These are phyloP conservation scores for Mormyrus hasselquistii DNA, from an alignment of 2,797 vertebrate genomes.

Conservation along the genomic window DNA sequence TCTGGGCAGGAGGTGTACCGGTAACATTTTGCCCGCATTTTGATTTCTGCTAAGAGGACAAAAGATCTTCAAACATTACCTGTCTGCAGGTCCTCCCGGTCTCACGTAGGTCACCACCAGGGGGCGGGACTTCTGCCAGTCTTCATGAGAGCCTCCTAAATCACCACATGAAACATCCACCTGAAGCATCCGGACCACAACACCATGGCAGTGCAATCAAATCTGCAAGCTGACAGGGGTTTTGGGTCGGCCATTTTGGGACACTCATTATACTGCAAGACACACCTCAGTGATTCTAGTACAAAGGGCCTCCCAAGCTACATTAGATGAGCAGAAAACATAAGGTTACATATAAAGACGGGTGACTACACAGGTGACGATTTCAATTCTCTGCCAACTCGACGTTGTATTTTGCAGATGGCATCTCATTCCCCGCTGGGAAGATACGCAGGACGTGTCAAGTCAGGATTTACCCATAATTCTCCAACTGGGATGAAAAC, in stretches of 20 bases:
- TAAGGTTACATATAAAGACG: neutral
- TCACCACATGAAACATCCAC: constrained; percentile 1
- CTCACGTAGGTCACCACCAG: constrained; percentile 84
- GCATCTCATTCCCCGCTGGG: neutral
- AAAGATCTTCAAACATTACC: constrained; percentile 56
- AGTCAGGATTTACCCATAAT: neutral
- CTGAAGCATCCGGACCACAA: neutral
- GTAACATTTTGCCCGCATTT: neutral
- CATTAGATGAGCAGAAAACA: neutral
- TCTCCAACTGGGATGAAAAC: neutral
- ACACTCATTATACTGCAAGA: neutral
- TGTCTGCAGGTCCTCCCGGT: constrained; percentile 89
- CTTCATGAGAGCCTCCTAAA: constrained; percentile 91
- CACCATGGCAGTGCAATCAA: neutral
- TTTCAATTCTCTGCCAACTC: neutral
- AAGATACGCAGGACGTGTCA: neutral
- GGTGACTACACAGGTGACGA: neutral
- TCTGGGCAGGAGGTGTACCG: neutral
- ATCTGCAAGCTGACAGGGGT: neutral
- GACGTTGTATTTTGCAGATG: neutral
- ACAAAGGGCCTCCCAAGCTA: neutral
- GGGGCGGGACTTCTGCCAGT: constrained; percentile 86
- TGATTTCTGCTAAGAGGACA: neutral
- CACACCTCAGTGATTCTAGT: neutral
- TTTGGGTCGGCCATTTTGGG: neutral